Evolutionary conservation across 2,797 vertebrate genomes (phyloP).

Genomic region (Varecia variegata): DNA sequence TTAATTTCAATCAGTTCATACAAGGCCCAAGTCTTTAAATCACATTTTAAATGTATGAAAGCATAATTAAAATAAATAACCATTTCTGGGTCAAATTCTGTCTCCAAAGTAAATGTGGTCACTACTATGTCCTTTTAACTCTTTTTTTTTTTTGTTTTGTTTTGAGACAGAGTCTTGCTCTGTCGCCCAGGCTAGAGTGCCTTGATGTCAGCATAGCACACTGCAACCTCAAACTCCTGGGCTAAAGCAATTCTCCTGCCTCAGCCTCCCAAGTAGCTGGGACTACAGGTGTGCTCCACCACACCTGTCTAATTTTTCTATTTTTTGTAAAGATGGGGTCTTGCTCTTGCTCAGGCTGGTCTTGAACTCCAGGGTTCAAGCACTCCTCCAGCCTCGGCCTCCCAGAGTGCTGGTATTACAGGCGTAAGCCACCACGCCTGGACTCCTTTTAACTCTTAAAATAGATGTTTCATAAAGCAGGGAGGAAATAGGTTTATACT

Average conservation of each 20-base stretch:
- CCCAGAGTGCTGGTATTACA: neutral
- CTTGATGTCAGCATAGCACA: neutral
- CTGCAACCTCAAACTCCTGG: too few relatives aligned
- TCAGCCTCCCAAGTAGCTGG: neutral
- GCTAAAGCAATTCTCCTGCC: neutral
- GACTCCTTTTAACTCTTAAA: neutral
- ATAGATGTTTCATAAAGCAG: neutral
- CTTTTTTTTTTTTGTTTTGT: neutral
- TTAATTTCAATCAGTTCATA: constrained; percentile 52
- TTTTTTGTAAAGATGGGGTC: too few relatives aligned
- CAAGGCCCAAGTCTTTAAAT: constrained; percentile 41
- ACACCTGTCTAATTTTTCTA: neutral
- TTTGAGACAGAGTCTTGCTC: neutral
- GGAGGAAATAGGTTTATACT: constrained; percentile 39
- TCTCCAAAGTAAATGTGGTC: constrained; percentile 42
- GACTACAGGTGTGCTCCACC: neutral
- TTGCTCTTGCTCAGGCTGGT: neutral
- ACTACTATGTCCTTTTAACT: constrained; percentile 33
- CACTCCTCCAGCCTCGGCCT: neutral
- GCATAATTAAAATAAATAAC: constrained; percentile 12
- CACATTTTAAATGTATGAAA: constrained; percentile 36
- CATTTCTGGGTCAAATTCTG: neutral
- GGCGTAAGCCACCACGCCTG: accelerated
- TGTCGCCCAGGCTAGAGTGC: neutral
- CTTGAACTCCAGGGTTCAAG: neutral